These are phyloP conservation scores for Lasioglossum marginatum DNA, from an alignment of 2,888 invertebrate genomes.

Conservation along the genomic window DNA sequence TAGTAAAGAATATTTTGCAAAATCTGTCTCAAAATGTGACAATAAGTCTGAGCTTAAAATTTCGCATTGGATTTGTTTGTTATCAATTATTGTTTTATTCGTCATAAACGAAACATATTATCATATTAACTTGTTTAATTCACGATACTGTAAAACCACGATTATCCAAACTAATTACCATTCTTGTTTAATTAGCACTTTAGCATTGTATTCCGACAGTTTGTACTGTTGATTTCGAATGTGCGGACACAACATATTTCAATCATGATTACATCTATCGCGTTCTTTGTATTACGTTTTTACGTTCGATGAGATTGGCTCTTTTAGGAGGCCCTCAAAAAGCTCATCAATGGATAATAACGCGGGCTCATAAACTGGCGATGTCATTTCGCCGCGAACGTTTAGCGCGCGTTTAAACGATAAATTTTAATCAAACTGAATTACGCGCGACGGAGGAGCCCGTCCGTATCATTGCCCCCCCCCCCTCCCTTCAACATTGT, in stretches of 20 bases:
- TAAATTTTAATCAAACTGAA: constrained; percentile 48
- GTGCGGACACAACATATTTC: neutral
- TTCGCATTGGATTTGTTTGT: too few species aligned
- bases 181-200: neutral
- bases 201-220: neutral
- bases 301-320: neutral
- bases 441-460: constrained; percentile 19
- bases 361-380: neutral
- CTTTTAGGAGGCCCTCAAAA: neutral
- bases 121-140: too few species aligned
- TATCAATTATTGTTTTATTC: too few species aligned
- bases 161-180: neutral
- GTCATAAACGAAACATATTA: too few species aligned
- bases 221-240: neutral
- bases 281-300: neutral
- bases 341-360: constrained; percentile 22
- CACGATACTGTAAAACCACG: too few species aligned
- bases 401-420: constrained; percentile 40
- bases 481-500: constrained; percentile 42
- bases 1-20: too few species aligned
- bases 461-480: constrained; percentile 32
- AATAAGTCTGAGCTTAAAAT: too few species aligned
- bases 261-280: neutral
- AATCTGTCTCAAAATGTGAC: too few species aligned
- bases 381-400: constrained; percentile 28